phyloP scores from a whole-genome alignment of 2,888 invertebrate species.

The Netelia inedita region DNA sequence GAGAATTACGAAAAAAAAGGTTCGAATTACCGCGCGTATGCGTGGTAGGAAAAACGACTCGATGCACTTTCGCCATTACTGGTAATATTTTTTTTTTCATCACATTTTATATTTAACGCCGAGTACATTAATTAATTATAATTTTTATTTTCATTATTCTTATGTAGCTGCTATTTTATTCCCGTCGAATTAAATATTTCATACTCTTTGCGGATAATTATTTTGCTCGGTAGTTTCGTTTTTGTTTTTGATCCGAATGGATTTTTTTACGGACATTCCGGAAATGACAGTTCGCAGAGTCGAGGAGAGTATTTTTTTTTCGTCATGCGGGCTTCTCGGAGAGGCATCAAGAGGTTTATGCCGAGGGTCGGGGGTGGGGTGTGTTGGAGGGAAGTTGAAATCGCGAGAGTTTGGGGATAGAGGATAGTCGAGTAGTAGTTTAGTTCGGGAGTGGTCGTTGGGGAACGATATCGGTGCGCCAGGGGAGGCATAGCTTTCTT shows the following conservation, averaged over 20 bases:
- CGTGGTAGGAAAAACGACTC: background rate
- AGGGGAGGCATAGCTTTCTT: constrained; percentile 84
- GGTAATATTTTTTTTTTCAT: no score
- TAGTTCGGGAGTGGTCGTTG: constrained; percentile 83
- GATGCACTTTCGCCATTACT: no score
- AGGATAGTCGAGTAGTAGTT: constrained; percentile 81
- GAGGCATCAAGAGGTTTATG: constrained; percentile 44
- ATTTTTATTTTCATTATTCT: no score
- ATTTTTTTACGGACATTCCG: background rate
- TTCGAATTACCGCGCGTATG: constrained; percentile 21
- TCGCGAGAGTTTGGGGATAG: constrained; percentile 71
- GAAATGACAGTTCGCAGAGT: background rate
- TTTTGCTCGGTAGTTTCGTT: background rate
- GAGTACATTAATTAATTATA: no score
- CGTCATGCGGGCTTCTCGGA: constrained; percentile 60
- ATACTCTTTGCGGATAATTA: background rate
- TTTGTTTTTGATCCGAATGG: background rate
- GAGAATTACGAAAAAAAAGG: constrained; percentile 23
- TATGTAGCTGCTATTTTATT: no score
- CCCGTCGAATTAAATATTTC: no score
- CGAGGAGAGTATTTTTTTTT: background rate
- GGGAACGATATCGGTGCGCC: constrained; percentile 83
- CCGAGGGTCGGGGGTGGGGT: constrained; percentile 43
- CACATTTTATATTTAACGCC: no score
- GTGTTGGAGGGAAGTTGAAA: constrained; percentile 50